These are phyloP conservation scores for Cheilosia impressa DNA, from an alignment of 2,888 invertebrate genomes.

Conservation along the genomic window DNA sequence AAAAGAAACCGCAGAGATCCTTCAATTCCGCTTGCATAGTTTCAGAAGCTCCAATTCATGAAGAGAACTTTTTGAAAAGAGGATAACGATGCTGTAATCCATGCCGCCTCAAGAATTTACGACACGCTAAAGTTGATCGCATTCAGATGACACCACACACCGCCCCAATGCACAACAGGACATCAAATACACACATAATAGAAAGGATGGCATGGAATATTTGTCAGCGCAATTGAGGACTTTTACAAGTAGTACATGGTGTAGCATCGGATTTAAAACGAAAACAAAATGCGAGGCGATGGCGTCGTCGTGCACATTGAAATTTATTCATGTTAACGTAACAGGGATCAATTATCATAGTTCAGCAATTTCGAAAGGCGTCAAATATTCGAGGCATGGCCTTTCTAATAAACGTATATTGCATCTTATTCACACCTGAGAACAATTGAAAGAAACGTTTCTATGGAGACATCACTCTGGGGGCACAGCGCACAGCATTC, in stretches of 20 bases:
- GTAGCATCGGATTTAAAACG: conserved; percentile 33
- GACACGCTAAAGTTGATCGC: conserved; percentile 61
- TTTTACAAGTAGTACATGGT: conserved; percentile 15
- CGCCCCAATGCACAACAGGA: conserved; percentile 7
- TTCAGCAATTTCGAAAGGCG: conserved; percentile 82
- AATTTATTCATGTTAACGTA: conserved; percentile 83
- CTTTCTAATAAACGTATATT: conserved; percentile 78
- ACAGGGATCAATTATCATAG: conserved; percentile 84
- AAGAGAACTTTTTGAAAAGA: conserved; percentile 36
- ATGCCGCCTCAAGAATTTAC: conserved; percentile 68
- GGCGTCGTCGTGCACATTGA: conserved; percentile 79
- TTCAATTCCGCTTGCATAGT: conserved; percentile 52
- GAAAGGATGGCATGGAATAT: conserved; percentile 47
- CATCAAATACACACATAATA: conserved; percentile 3
- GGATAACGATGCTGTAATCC: conserved; percentile 71
- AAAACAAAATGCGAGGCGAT: conserved; percentile 62
- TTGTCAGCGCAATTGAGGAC: conserved; percentile 34
- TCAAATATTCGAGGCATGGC: conserved; percentile 78
- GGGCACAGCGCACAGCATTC: conserved; percentile 24
- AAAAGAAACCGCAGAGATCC: not conserved
- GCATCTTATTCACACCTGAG: conserved; percentile 83
- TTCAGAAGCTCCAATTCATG: conserved; percentile 59
- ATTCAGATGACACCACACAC: conserved; percentile 61
- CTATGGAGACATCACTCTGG: conserved; percentile 64
- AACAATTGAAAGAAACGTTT: conserved; percentile 79